Base-by-base conservation (phyloP, 2,797 vertebrate genomes). In the Poeciliopsis presidionis region DNA sequence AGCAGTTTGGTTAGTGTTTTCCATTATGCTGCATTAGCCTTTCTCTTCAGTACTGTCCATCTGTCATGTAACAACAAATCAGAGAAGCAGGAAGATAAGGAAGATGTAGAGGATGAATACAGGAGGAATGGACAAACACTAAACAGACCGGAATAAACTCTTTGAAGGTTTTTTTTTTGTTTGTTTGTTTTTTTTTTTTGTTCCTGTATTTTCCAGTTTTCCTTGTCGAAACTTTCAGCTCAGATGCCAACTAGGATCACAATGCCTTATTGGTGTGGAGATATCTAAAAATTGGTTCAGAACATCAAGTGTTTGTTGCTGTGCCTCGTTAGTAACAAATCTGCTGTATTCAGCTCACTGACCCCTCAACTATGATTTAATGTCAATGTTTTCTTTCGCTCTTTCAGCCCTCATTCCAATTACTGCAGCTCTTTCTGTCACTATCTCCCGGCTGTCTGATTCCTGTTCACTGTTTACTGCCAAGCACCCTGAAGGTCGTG, bases 401-500 rank as follows among this genome's bases (percentile, higher is more conserved):
- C 69, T 81, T 71, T 82, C 28, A 69, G 53, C 70, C 63, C 61
- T 73, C 77, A 72, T 75, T 86, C 86, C 85, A 85, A 88, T 92
- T 86, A 86, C 71, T 49, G 61, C 18, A 47, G 53, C 33, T 53
- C 39, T 57, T 33, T 73, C 53, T 65, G 49, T 33, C 30, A 39
- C 73, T 73, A 45, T 70, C 18, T 30, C 39, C 65, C 73, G 71
- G 0, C 74, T 39, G 45, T 12, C 46, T 77, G 30, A 81, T 87
- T 91, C 88, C 76, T 91, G 82, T 87, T 93, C 88, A 88, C 75
- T 79, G 81, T 90, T 90, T 89, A 80, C 83, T 78, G 80, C 78
- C 78, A 79, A 76, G 75, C 83, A 57, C 72, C 43, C 14, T 81
- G 83, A 89, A 91, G 89, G 91, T 93, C 90, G 88, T 80, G 75